phyloP scores from a whole-genome alignment of 2,888 invertebrate genomes.

The Lutraria lutraria region DNA sequence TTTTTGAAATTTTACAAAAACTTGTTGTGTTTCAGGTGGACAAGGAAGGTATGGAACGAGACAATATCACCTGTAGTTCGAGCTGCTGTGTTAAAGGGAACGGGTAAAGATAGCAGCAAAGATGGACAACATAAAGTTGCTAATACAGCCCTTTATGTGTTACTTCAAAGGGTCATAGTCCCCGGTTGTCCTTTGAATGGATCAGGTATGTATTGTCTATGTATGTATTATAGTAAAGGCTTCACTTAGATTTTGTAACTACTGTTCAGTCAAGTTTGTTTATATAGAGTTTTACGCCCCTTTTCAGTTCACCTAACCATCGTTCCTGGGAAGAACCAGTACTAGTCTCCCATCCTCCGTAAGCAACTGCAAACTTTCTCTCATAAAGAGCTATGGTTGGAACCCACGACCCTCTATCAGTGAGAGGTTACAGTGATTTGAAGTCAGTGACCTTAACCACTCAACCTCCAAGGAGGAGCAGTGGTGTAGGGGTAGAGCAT shows the following conservation, averaged over 20 bases:
- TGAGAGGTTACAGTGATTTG: too few relatives aligned
- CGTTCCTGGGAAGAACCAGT: too few relatives aligned
- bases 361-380: too few relatives aligned
- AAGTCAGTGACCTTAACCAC: too few relatives aligned
- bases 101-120: slow-evolving; percentile 76
- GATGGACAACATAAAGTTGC: slow-evolving; percentile 85
- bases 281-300: neutral
- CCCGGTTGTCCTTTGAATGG: slow-evolving; percentile 84
- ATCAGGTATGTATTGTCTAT: slow-evolving; percentile 75
- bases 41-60: slow-evolving; percentile 84
- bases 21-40: slow-evolving; percentile 77
- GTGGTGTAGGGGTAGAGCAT: too few relatives aligned
- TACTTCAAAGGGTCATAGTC: slow-evolving; percentile 85
- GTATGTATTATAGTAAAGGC: neutral
- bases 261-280: neutral
- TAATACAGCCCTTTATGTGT: slow-evolving; percentile 85
- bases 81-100: slow-evolving; percentile 81
- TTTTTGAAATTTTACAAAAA: too few relatives aligned
- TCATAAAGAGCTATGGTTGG: too few relatives aligned
- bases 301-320: neutral
- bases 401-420: too few relatives aligned
- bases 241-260: neutral
- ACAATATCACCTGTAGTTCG: slow-evolving; percentile 82
- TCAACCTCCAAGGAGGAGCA: too few relatives aligned
- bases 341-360: too few relatives aligned